These are phyloP conservation scores for Mythimna impura DNA, from an alignment of 2,888 invertebrate species.

Conservation along the genomic window DNA sequence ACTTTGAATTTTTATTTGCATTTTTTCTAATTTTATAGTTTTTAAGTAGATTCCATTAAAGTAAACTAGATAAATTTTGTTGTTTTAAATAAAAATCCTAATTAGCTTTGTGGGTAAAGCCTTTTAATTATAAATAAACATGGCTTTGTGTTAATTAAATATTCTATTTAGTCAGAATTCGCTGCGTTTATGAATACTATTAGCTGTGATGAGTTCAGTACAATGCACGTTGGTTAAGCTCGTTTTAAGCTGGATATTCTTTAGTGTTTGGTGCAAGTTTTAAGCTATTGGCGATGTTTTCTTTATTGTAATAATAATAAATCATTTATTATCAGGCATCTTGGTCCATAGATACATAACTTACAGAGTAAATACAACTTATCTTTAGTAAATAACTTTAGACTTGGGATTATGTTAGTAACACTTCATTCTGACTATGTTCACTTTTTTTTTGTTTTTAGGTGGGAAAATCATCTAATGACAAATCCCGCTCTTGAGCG, in stretches of 20 bases:
- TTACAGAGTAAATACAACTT: too few relatives aligned
- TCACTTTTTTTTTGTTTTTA: too few relatives aligned
- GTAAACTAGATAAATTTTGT: background rate
- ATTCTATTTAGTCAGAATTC: conserved; percentile 56
- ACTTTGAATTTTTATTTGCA: background rate
- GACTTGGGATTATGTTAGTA: too few relatives aligned
- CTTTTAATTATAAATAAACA: conserved; percentile 29
- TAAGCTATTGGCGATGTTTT: background rate
- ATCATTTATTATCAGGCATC: too few relatives aligned
- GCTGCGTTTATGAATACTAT: conserved; percentile 74
- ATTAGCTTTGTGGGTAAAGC: background rate
- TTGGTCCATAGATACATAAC: too few relatives aligned
- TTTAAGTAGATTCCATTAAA: background rate
- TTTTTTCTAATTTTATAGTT: background rate
- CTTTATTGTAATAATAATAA: background rate
- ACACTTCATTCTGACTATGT: too few relatives aligned
- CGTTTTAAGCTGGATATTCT: conserved; percentile 78
- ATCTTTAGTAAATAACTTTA: too few relatives aligned
- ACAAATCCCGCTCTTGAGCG: too few relatives aligned
- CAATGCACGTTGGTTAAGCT: conserved; percentile 78
- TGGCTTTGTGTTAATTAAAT: conserved; percentile 44
- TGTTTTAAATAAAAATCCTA: background rate
- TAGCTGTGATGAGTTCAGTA: conserved; percentile 77
- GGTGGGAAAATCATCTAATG: too few relatives aligned
- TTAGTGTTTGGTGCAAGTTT: conserved; percentile 66